Evolutionary conservation across 2,797 vertebrate genomes (phyloP).

Genomic region (Schizopygopsis pylzovi): DNA sequence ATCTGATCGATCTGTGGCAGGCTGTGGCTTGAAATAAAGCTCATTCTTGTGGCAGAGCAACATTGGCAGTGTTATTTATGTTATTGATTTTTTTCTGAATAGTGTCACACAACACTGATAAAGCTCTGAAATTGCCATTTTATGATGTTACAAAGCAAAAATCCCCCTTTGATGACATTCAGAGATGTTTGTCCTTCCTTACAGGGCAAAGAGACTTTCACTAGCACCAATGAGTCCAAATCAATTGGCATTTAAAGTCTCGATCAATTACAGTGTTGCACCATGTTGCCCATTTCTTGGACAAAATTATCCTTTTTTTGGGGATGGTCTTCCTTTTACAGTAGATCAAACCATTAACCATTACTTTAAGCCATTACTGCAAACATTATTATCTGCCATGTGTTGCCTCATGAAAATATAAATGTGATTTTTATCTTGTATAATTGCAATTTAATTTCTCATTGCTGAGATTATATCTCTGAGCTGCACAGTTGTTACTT

Average conservation of each 20-base stretch:
- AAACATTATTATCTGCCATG: not conserved
- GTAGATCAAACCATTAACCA: not conserved
- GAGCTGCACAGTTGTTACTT: not conserved
- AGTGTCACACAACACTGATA: slow-evolving; percentile 6
- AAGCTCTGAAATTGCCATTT: slow-evolving; percentile 16
- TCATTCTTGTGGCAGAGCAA: not conserved
- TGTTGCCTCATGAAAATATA: not conserved
- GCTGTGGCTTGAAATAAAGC: slow-evolving; percentile 9
- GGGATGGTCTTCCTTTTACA: not conserved
- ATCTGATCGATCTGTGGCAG: slow-evolving; percentile 11
- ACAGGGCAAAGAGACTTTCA: not conserved
- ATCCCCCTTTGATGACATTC: not conserved
- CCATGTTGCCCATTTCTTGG: not conserved
- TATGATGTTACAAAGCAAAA: slow-evolving; percentile 13
- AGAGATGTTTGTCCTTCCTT: not conserved
- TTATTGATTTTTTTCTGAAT: slow-evolving; percentile 16
- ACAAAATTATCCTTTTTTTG: not conserved
- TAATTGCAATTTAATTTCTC: not conserved
- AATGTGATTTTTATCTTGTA: not conserved
- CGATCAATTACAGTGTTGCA: not conserved
- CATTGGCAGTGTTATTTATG: not conserved
- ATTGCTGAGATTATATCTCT: not conserved
- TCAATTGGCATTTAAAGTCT: not conserved
- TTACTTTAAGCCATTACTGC: not conserved
- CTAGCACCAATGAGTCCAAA: not conserved